Evolutionary conservation across 53 echinoderm and acorn worm genomes (phyloP), one percentile per base, ranked within the genome.

Genomic region (Echinometra lucunter): DNA sequence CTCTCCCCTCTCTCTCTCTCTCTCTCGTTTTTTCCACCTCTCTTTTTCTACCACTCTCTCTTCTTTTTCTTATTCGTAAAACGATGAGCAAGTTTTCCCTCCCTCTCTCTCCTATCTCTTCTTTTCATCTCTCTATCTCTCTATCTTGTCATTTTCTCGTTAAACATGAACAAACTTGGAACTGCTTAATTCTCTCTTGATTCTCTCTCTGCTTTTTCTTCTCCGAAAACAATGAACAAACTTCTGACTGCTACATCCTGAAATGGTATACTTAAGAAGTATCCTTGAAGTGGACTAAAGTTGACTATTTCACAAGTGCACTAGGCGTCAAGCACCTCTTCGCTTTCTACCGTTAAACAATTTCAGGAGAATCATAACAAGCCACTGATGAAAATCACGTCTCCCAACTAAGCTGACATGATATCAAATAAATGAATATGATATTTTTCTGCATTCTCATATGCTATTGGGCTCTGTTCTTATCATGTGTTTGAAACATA

Each of bases 171-270:
- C 53, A 53, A 53, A 53, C 53, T 47, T 47, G 4, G 4, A 9
- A 9, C 49, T 47, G 49, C 49, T 47, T 4, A 6, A 9, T 47
- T 9, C 49, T 47, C 49, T 47, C 49, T 47, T 23, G 25, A 25
- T 12, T 30, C 69, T 69, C 32, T 30, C 32, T 25, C 25, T 9
- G 4, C 30, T 32, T 9, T 9, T n/a, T 13, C 30, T 9, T 69
- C 69, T 28, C 69, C 8, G 7, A 38, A 37, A 75, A 75, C 42
- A 42, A 38, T 75, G 18, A 40, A 37, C 40, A 75, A 67, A 75
- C 75, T 78, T 78, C 78, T 78, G 78, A 78, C 78, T 78, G 42
- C 19, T 78, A 18, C 23, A 42, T 42, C 23, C 38, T 78, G 78
- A 40, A 78, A 78, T 78, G 35, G 38, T 19, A 78, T 42, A 78